Percentiles rank a stretch among this genome's conserved stretches.
Conservation (phyloP, 2,797 vertebrate genomes). For the Gymnothorax reevesii region DNA sequence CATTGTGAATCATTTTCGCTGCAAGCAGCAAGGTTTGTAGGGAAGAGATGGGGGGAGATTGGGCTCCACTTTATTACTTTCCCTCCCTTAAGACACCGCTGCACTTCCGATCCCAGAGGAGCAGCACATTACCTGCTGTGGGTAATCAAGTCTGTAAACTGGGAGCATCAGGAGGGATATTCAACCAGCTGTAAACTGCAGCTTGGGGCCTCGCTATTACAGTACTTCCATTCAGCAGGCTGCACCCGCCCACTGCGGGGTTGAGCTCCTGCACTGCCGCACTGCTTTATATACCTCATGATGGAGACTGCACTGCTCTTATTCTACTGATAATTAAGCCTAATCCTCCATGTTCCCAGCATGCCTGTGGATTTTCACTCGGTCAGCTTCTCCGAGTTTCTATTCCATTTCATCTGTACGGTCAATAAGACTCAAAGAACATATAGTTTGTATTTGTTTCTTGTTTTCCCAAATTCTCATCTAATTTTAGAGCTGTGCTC, state of each 20-base stretch:
- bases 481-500: not conserved
- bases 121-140: slow-evolving; percentile 24
- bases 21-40: not conserved
- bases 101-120: slow-evolving; percentile 24
- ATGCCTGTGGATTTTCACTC: not conserved
- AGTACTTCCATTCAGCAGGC: slow-evolving; percentile 49
- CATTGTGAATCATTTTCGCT: not conserved
- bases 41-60: not conserved
- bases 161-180: slow-evolving; percentile 45
- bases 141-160: slow-evolving; percentile 32
- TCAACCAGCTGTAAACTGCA: slow-evolving; percentile 48
- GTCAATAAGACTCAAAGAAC: not conserved
- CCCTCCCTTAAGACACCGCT: not conserved
- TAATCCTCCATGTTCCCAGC: not conserved
- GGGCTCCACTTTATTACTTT: slow-evolving; percentile 10
- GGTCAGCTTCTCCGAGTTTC: not conserved
- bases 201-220: slow-evolving; percentile 32
- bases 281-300: not conserved
- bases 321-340: not conserved
- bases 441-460: not conserved
- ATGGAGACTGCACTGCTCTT: not conserved
- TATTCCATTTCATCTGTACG: not conserved
- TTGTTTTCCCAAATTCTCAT: not conserved
- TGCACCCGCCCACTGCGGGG: slow-evolving; percentile 44
- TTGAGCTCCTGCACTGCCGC: not conserved